Evolutionary conservation across 37 sponge, comb jelly and placozoan species (phyloP).

Genomic region (Mnemiopsis leidyi): DNA sequence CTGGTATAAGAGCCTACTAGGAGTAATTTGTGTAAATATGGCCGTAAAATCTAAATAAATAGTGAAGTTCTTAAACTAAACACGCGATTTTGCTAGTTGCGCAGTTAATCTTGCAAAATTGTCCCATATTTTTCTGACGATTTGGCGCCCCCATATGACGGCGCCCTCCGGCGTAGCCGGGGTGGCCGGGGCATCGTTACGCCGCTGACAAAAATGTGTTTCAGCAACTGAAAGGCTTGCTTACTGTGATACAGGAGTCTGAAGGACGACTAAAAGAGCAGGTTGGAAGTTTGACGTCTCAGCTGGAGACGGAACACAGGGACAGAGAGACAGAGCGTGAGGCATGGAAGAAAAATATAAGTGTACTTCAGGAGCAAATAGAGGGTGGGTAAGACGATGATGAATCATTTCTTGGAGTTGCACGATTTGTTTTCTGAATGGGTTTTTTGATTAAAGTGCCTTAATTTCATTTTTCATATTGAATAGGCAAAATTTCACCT

Average conservation of each 20-base stretch:
- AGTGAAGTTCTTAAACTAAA: too few relatives aligned
- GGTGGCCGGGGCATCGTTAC: too few relatives aligned
- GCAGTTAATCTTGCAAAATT: too few relatives aligned
- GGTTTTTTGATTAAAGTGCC: not conserved
- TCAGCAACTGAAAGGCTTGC: not conserved
- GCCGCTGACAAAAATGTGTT: too few relatives aligned
- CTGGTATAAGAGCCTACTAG: too few relatives aligned
- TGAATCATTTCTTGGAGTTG: not conserved
- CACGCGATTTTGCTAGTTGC: too few relatives aligned
- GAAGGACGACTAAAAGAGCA: not conserved
- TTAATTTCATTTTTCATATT: not conserved
- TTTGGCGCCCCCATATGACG: too few relatives aligned
- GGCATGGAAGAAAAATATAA: not conserved
- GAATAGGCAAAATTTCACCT: too few relatives aligned
- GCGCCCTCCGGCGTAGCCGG: too few relatives aligned
- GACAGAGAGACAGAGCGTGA: not conserved
- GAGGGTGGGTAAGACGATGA: not conserved
- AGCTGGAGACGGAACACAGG: not conserved
- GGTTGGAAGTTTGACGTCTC: not conserved
- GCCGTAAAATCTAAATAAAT: too few relatives aligned
- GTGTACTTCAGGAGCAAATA: not conserved
- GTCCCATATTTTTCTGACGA: too few relatives aligned
- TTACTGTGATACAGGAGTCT: slow-evolving; percentile 8
- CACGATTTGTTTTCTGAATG: not conserved
- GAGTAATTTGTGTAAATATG: too few relatives aligned